Evolutionary conservation across 2,113 vertebrate species (phyloP).

Genomic region (Phaetusa simplex): DNA sequence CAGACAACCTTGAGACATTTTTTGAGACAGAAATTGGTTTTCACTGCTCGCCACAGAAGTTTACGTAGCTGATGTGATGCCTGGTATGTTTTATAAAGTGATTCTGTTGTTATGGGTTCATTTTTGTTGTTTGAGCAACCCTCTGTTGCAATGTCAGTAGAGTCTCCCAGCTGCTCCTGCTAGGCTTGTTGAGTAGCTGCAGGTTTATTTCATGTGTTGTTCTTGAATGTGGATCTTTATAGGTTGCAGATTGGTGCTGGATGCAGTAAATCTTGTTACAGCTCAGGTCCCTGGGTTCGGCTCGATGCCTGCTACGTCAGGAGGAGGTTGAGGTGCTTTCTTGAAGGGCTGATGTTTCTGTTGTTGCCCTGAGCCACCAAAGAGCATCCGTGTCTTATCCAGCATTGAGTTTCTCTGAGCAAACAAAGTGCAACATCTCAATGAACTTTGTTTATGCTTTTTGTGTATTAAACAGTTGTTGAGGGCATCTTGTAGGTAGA

Average conservation of each 20-base stretch:
- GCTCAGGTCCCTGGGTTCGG: accelerated
- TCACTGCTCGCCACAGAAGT: background rate
- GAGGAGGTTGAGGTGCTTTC: background rate
- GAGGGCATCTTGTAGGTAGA: background rate
- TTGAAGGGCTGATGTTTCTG: background rate
- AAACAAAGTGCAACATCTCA: background rate
- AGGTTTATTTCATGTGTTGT: background rate
- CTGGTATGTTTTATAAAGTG: background rate
- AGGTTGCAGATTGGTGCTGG: background rate
- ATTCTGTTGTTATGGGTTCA: background rate
- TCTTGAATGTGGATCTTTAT: background rate
- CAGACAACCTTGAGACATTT: background rate
- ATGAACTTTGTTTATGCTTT: background rate
- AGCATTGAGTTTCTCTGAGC: background rate
- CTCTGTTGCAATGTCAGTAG: background rate
- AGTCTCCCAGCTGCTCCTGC: background rate
- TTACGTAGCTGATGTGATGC: background rate
- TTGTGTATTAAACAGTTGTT: background rate
- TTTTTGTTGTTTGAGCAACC: background rate
- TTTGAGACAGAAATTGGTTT: background rate
- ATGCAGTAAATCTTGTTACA: background rate
- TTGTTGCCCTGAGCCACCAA: background rate
- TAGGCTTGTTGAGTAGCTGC: background rate
- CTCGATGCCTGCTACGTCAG: accelerated
- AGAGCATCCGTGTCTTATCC: background rate